Evolutionary conservation across 2,888 invertebrate genomes (phyloP), one percentile per base, ranked within the genome.

Genomic region (Hirudinaria manillensis): DNA sequence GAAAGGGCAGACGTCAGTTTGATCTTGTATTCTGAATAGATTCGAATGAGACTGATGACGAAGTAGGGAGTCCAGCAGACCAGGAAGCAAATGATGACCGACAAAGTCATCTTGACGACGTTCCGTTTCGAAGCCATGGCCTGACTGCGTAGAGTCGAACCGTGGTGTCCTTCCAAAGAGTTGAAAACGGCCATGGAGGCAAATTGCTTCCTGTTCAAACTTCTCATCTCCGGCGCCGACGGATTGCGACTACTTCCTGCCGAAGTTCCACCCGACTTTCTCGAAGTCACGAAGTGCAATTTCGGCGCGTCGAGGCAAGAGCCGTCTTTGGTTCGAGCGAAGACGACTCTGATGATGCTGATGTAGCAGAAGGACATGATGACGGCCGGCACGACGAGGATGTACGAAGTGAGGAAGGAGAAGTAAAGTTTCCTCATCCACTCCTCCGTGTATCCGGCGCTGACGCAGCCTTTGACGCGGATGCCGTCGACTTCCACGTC

Each of bases 371-470:
- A 86, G 13, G 83, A 80, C 82, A 87, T 86, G 77, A 86, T 82
- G 38, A 81, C 78, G 1, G 85, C 82, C 1, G 86, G 87, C 16
- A 86, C 79, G 29, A 86, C 78, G 21, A 86, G 81, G 51, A 86
- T 85, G 80, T 85, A 86, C 71, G 81, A 79, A 13, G 86, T 85
- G 45, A 85, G 82, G 81, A 84, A 86, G 27, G 84, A 82, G 75
- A 86, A 84, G 80, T 86, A 86, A 7, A 85, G 79, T 78, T 86
- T 86, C 3, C 86, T 80, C 78, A 86, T 86, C 86, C 87, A 86
- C 65, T 81, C 80, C 0, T 82, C 83, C 27, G 85, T 85, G 80
- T 87, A 87, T 19, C 86, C 87, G 2, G 80, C 79, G 78, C 86
- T 86, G 70, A 80, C 79, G 78, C 87, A 87, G 72, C 81, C 79